Base-by-base conservation (phyloP, 2,797 vertebrate species). In the Cyclura pinguis region DNA sequence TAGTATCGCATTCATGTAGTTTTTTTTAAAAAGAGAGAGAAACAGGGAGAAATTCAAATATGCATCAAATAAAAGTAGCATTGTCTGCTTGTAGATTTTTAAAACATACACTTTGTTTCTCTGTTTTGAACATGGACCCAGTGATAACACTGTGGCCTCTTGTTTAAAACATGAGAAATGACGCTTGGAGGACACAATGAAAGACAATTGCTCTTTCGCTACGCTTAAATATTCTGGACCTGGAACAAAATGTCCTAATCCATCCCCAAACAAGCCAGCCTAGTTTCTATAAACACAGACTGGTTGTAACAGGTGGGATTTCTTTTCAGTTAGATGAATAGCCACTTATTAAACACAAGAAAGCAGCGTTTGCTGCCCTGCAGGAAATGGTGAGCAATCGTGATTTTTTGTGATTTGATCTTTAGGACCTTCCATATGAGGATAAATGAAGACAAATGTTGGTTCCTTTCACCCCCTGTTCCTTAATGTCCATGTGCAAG, bases 181-280 rank as follows among this genome's bases (percentile, higher is more conserved):
- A 88, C 72, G 64, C 42, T 88, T 13, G 87, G 76, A 85, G 72
- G 0, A 2, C 83, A 87, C 84, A 87, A 85, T 92, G 89, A 93
- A 93, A 95, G 90, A 92, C 5, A 86, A 77, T 35, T 74, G 86
- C 29, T 89, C 92, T 93, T 86, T 81, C 89, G 86, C 89, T 91
- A 80, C 42, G 89, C 90, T 92, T 92, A 91, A 57, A 89, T 88
- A 89, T 72, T 76, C 90, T 92, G 85, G 80, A 92, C 90, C 91
- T 90, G 9, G 91, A 90, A 91, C 69, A 93, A 95, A 94, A 76
- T 89, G 89, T 92, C 82, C 87, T 84, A 93, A 95, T 22, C 89
- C 72, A 83, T 88, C 94, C 89, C 94, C 94, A 94, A 94, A 88
- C 76, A 88, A 52, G 7, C 78, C 69, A 50, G 64, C 55, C 20